phyloP scores from a whole-genome alignment of 2,888 invertebrate species.

The Plagiodera versicolora region DNA sequence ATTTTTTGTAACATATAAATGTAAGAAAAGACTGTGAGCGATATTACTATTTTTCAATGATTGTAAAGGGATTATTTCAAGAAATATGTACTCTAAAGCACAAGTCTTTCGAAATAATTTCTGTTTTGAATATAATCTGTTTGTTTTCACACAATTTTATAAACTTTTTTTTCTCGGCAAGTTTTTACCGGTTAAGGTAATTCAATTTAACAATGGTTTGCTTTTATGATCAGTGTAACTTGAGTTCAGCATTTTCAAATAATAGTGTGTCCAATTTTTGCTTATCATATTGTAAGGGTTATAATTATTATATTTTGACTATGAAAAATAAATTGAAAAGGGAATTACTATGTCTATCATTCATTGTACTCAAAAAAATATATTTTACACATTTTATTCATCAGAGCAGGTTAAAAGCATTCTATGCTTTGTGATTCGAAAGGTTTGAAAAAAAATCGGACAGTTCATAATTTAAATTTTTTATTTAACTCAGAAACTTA shows the following conservation, averaged over 20 bases:
- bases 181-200: constrained; percentile 15
- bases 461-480: too few relatives aligned
- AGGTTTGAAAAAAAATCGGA: too few relatives aligned
- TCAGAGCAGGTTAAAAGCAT: too few relatives aligned
- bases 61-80: constrained; percentile 25
- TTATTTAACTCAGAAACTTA: too few relatives aligned
- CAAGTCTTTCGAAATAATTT: constrained; percentile 26
- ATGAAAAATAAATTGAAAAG: constrained; percentile 44
- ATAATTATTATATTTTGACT: constrained; percentile 50
- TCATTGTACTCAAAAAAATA: too few relatives aligned
- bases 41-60: constrained; percentile 12
- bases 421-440: too few relatives aligned
- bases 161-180: constrained; percentile 15
- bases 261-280: constrained; percentile 51
- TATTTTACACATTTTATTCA: too few relatives aligned
- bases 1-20: constrained; percentile 41
- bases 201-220: constrained; percentile 25
- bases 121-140: constrained; percentile 10
- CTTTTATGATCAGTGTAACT: constrained; percentile 33
- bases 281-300: constrained; percentile 48
- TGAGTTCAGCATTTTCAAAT: constrained; percentile 37
- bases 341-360: too few relatives aligned
- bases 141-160: constrained; percentile 8
- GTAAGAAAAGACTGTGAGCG: constrained; percentile 42
- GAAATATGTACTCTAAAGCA: constrained; percentile 21